Percentiles rank a stretch among this genome's conserved stretches.
Evolutionary conservation across 1,140 invertebrate genomes (phyloP).

Genomic region (Megathymus violae): DNA sequence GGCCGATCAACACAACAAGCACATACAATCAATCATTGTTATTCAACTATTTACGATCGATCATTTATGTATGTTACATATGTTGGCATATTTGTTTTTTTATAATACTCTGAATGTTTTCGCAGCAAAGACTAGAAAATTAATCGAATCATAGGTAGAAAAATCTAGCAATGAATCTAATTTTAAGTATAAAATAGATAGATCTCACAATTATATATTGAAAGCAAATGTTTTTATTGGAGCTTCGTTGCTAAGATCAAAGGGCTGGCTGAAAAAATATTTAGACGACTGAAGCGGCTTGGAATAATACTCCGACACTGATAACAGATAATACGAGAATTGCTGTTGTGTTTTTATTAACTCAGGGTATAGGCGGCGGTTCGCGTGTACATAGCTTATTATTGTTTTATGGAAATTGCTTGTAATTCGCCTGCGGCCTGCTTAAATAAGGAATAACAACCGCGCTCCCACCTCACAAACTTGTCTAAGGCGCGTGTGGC

Average conservation of each 20-base stretch:
- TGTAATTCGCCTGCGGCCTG: background rate
- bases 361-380: background rate
- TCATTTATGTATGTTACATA: no score
- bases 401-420: conserved; percentile 1
- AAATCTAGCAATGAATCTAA: background rate
- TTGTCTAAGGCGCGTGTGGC: background rate
- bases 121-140: no score
- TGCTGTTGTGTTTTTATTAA: conserved; percentile 22
- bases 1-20: no score
- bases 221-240: conserved; percentile 19
- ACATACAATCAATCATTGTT: no score
- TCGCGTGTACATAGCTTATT: conserved; percentile 1
- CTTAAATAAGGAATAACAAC: background rate
- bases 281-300: conserved; percentile 30
- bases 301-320: conserved; percentile 37
- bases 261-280: conserved; percentile 40
- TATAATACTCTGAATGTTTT: no score
- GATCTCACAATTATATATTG: conserved; percentile 23
- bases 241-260: conserved; percentile 32
- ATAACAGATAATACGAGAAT: conserved; percentile 30
- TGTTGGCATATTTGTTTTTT: no score
- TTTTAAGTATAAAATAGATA: background rate
- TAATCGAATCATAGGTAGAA: no score
- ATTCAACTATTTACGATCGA: no score
- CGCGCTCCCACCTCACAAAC: no score